Percentiles rank a stretch among this genome's conserved stretches.
These are phyloP conservation scores for Saccopteryx bilineata DNA, from an alignment of 2,113 vertebrate genomes.

Conservation along the genomic window DNA sequence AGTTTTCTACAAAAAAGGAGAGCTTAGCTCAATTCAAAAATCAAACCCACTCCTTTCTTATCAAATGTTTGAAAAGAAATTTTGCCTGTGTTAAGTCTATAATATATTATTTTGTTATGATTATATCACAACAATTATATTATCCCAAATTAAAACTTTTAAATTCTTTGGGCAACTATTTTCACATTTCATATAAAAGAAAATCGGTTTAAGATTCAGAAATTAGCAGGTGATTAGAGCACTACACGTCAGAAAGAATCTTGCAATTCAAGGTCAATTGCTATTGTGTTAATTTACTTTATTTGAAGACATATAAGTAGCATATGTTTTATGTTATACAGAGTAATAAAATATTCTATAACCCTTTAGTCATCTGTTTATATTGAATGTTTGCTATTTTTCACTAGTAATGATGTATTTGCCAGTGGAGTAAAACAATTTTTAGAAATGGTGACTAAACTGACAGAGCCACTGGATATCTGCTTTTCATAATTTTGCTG, in stretches of 20 bases:
- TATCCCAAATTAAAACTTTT: slow-evolving; percentile 62
- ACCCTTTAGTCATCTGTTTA: background rate
- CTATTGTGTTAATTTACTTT: background rate
- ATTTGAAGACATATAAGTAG: slow-evolving; percentile 24
- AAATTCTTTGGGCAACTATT: slow-evolving; percentile 74
- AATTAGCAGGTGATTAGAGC: slow-evolving; percentile 70
- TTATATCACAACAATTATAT: slow-evolving; percentile 72
- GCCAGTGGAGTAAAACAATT: background rate
- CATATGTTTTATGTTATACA: background rate
- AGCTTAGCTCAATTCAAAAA: slow-evolving; percentile 72
- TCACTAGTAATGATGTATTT: background rate
- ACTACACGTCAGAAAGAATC: slow-evolving; percentile 70
- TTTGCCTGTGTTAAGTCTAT: slow-evolving; percentile 76
- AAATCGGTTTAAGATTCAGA: slow-evolving; percentile 70
- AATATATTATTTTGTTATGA: slow-evolving; percentile 77
- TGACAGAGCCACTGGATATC: background rate
- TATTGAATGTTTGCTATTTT: background rate
- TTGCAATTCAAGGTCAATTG: slow-evolving; percentile 61
- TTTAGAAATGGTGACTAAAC: slow-evolving; percentile 9
- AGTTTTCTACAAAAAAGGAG: background rate
- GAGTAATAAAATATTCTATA: slow-evolving; percentile 5
- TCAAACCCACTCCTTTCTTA: slow-evolving; percentile 57
- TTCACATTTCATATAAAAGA: slow-evolving; percentile 70
- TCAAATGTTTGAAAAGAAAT: slow-evolving; percentile 74
- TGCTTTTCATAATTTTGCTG: background rate